Percentiles rank a stretch among this genome's conserved stretches.
Conservation (phyloP, 1,140 invertebrate species). For the Matsumurasca onukii region DNA sequence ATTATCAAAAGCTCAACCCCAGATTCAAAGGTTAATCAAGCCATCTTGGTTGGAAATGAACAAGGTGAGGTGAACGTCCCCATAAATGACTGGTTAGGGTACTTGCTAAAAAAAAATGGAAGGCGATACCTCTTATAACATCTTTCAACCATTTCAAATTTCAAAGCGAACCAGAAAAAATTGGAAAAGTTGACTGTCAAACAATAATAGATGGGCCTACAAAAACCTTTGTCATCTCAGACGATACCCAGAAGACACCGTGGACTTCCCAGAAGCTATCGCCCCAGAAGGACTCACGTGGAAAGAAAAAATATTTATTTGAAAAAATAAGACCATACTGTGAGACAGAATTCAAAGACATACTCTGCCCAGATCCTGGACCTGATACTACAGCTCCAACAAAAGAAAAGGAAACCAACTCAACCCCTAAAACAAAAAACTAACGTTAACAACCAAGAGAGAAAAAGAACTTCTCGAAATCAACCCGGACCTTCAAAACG, state of each 20-base stretch:
- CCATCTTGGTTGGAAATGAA: conserved; percentile 11
- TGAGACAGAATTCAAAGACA: background rate
- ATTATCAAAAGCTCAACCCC: conserved; percentile 23
- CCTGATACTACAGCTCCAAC: background rate
- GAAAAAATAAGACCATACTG: conserved; percentile 13
- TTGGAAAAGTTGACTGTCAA: background rate
- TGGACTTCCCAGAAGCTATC: background rate
- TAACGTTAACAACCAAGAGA: too few relatives aligned
- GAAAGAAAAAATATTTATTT: conserved; percentile 11
- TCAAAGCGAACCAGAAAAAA: background rate
- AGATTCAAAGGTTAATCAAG: conserved; percentile 19
- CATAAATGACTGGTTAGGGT: background rate
- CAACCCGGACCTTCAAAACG: too few relatives aligned
- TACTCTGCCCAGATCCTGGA: background rate
- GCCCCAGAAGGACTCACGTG: background rate
- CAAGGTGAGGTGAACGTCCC: background rate
- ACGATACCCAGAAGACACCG: background rate
- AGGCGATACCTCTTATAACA: background rate
- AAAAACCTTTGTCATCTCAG: background rate
- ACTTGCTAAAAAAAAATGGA: background rate
- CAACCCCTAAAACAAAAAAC: too few relatives aligned
- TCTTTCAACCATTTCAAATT: background rate
- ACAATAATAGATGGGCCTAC: background rate
- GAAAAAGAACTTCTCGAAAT: too few relatives aligned
- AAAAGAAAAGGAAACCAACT: too few relatives aligned